Evolutionary conservation across 2,113 vertebrate genomes (phyloP).

Genomic region (Morone chrysops): DNA sequence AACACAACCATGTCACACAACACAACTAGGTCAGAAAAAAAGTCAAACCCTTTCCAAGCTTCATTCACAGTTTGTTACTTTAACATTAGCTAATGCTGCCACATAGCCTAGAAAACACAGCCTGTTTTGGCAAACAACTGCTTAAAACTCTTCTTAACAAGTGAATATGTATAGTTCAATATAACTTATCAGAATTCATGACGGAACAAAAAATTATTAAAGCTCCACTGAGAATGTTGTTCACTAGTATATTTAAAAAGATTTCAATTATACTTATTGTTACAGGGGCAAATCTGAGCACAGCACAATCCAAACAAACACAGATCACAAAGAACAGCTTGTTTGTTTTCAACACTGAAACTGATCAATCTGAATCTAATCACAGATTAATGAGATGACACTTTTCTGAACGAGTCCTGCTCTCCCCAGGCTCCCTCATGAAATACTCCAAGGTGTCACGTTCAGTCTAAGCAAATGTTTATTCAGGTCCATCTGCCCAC

Average conservation of each 20-base stretch:
- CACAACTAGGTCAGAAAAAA: neutral
- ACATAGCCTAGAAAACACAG: too few relatives aligned
- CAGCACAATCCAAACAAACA: too few relatives aligned
- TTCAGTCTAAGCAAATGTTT: conserved; percentile 5
- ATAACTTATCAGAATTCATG: neutral
- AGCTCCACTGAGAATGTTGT: too few relatives aligned
- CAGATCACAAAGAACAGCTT: too few relatives aligned
- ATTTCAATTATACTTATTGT: neutral
- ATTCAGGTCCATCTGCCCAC: conserved; percentile 6
- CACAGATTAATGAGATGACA: neutral
- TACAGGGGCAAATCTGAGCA: neutral
- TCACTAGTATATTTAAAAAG: neutral
- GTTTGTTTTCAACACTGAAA: neutral
- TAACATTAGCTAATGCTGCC: too few relatives aligned
- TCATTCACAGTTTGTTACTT: too few relatives aligned
- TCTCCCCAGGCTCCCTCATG: neutral
- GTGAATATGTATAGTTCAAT: neutral
- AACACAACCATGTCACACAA: neutral
- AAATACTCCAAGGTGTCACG: neutral
- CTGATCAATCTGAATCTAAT: neutral
- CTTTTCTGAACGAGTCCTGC: neutral
- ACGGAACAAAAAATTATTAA: neutral
- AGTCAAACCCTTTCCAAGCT: neutral
- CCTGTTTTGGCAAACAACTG: neutral
- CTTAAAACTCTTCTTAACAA: neutral